Percentiles rank a stretch among this genome's conserved stretches.
Conservation (phyloP, 1,140 invertebrate species). For the Lordiphosa mommai region DNA sequence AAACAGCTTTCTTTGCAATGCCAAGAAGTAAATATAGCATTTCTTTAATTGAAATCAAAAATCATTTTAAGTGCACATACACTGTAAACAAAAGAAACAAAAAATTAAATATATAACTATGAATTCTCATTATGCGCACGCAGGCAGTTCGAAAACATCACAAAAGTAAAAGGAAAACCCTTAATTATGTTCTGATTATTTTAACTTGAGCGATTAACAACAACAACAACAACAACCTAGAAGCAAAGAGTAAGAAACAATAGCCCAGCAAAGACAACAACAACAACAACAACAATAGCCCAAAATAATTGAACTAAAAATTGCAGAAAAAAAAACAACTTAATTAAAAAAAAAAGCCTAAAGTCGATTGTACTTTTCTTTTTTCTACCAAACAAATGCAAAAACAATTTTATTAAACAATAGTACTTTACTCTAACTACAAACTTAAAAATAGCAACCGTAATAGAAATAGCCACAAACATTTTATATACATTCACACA, state of each 20-base stretch:
- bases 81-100: conserved; percentile 12
- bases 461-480: conserved; percentile 74
- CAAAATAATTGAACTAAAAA: conserved; percentile 65
- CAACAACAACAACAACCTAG: conserved; percentile 11
- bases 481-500: conserved; percentile 34
- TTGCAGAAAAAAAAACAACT: conserved; percentile 29
- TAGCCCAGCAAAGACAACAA: conserved; percentile 48
- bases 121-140: too few relatives aligned
- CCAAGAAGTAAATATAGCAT: conserved; percentile 54
- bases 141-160: conserved; percentile 16
- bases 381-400: conserved; percentile 65
- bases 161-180: conserved; percentile 3
- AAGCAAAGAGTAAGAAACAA: conserved; percentile 72
- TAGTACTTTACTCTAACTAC: conserved; percentile 68
- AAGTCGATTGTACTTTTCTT: conserved; percentile 79
- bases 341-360: conserved; percentile 48
- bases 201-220: conserved; percentile 57
- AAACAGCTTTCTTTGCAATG: conserved; percentile 70
- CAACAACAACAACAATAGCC: conserved; percentile 63
- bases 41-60: conserved; percentile 66
- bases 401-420: conserved; percentile 65
- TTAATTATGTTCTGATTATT: conserved; percentile 20
- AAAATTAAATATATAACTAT: not conserved
- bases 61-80: conserved; percentile 74
- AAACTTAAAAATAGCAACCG: conserved; percentile 68